These are phyloP conservation scores for Sminthopsis crassicaudata DNA, from an alignment of 2,113 vertebrate genomes.

Conservation along the genomic window DNA sequence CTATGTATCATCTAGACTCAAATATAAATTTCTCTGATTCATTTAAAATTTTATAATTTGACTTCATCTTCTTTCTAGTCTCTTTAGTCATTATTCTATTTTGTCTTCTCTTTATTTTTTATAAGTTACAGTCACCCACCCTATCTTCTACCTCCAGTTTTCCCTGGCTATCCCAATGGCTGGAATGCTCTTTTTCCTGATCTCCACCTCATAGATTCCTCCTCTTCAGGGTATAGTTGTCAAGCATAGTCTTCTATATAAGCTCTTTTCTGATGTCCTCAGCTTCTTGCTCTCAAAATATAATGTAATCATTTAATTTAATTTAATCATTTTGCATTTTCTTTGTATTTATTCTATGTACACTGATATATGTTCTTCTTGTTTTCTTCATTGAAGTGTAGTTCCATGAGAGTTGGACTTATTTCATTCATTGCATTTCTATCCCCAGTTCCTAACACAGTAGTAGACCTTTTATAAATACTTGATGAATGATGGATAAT, in stretches of 20 bases:
- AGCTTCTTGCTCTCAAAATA: not conserved
- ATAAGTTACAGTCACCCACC: not conserved
- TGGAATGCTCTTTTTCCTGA: not conserved
- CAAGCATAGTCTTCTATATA: not conserved
- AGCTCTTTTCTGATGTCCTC: not conserved
- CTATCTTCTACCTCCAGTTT: not conserved
- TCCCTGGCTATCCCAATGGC: not conserved
- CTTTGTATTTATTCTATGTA: not conserved
- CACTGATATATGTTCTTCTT: not conserved
- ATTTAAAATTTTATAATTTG: not conserved
- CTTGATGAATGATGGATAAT: not conserved
- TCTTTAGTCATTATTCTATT: not conserved
- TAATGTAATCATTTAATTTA: too few relatives aligned
- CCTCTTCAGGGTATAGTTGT: not conserved
- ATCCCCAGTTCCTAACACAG: not conserved
- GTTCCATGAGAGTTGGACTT: too few relatives aligned
- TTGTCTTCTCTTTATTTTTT: not conserved
- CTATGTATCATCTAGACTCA: not conserved
- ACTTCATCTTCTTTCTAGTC: not conserved
- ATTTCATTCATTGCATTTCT: not conserved
- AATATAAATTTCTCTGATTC: not conserved
- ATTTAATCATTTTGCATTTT: not conserved
- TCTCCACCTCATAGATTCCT: not conserved
- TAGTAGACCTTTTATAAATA: not conserved
- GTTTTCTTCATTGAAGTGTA: not conserved